phyloP scores from a whole-genome alignment of 2,113 vertebrate species.

The Upupa epops region DNA sequence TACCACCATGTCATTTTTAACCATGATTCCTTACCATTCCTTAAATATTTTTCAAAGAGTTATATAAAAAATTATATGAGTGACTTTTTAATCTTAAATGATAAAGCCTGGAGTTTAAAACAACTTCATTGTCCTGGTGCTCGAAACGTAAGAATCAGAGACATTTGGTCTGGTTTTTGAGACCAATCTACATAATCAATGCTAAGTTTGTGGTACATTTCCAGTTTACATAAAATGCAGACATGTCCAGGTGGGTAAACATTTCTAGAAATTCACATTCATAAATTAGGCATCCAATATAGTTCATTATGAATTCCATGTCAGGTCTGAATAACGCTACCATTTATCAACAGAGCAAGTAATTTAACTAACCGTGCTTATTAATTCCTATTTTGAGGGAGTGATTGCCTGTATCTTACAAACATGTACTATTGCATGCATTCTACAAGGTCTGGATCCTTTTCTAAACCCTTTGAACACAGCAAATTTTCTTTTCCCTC shows the following conservation, averaged over 20 bases:
- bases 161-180: neutral
- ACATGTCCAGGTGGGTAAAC: neutral
- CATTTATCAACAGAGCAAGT: neutral
- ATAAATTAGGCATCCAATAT: neutral
- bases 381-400: neutral
- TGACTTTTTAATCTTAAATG: neutral
- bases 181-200: neutral
- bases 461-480: neutral
- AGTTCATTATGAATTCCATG: neutral
- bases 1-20: accelerated
- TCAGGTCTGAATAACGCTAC: neutral
- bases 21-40: neutral
- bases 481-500: neutral
- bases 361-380: neutral
- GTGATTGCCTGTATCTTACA: neutral
- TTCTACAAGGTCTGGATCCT: neutral
- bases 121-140: neutral
- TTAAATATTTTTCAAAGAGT: neutral
- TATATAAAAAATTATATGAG: accelerated
- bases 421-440: neutral
- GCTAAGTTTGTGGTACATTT: neutral
- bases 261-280: neutral
- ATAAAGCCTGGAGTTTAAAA: neutral
- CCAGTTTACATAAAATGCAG: neutral
- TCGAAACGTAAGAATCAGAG: neutral